Evolutionary conservation across 2,888 invertebrate genomes (phyloP).

Genomic region (Synanthedon andrenaeformis): DNA sequence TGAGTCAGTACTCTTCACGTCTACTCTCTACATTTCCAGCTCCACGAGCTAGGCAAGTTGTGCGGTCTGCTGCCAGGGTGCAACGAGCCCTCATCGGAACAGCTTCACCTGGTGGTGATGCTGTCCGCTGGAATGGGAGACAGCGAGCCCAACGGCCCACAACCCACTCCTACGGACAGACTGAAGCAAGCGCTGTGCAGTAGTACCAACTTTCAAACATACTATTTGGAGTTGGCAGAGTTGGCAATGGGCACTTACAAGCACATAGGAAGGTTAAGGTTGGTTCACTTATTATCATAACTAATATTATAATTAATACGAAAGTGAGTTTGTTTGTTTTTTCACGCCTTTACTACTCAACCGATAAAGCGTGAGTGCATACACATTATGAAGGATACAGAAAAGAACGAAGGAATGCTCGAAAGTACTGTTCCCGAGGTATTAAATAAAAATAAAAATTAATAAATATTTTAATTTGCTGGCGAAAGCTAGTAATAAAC

Average conservation of each 20-base stretch:
- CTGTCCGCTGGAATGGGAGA: constrained; percentile 93
- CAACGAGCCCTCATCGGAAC: constrained; percentile 83
- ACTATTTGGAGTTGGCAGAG: constrained; percentile 93
- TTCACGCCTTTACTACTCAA: too few relatives aligned
- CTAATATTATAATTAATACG: background rate
- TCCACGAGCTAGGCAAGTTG: constrained; percentile 85
- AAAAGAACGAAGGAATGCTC: too few relatives aligned
- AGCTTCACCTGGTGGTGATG: constrained; percentile 90
- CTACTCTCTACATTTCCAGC: constrained; percentile 72
- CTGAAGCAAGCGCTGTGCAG: constrained; percentile 92
- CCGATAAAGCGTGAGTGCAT: too few relatives aligned
- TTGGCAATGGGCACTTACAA: constrained; percentile 97
- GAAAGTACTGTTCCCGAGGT: too few relatives aligned
- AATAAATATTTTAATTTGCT: too few relatives aligned
- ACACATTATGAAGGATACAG: too few relatives aligned
- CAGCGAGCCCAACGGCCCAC: constrained; percentile 60
- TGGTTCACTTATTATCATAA: background rate
- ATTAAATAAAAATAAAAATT: too few relatives aligned
- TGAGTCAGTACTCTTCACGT: too few relatives aligned
- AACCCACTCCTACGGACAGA: constrained; percentile 79
- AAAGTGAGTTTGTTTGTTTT: too few relatives aligned
- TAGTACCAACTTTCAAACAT: constrained; percentile 87
- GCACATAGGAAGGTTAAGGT: constrained; percentile 82
- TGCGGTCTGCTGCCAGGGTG: constrained; percentile 91
- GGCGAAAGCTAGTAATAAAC: too few relatives aligned